These are phyloP conservation scores for Brassicogethes aeneus DNA, from an alignment of 2,888 invertebrate species.

Conservation along the genomic window DNA sequence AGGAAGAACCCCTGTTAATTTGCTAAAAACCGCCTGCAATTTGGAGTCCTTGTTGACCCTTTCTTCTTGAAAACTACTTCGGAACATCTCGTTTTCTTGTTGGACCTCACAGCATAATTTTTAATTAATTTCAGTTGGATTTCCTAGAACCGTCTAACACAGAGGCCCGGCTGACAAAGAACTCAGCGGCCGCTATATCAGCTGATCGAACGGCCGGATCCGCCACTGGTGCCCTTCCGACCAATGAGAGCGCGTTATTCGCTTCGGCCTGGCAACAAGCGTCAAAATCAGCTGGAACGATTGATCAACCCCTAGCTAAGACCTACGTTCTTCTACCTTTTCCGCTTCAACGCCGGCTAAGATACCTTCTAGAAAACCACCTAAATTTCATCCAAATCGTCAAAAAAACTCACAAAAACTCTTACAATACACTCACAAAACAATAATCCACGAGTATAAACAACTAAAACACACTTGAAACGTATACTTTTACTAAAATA, in stretches of 20 bases:
- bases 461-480: conserved; percentile 3
- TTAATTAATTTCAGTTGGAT: background rate
- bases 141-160: conserved; percentile 11
- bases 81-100: conserved; percentile 21
- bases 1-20: conserved; percentile 32
- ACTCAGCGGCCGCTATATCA: conserved; percentile 28
- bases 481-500: conserved; percentile 24
- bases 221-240: conserved; percentile 17
- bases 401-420: background rate
- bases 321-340: conserved; percentile 18
- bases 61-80: conserved; percentile 28
- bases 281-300: conserved; percentile 40
- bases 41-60: conserved; percentile 26
- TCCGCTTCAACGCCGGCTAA: conserved; percentile 26
- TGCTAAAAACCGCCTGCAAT: conserved; percentile 34
- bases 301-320: conserved; percentile 22
- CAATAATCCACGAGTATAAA: background rate
- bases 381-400: background rate
- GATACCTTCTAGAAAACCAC: background rate
- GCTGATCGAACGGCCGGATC: conserved; percentile 31
- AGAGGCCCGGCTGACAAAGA: conserved; percentile 28
- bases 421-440: background rate
- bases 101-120: conserved; percentile 12
- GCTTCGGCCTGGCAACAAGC: conserved; percentile 38
- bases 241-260: conserved; percentile 32